phyloP scores from a whole-genome alignment of 2,888 invertebrate species.

The Rhyacophila evoluta region DNA sequence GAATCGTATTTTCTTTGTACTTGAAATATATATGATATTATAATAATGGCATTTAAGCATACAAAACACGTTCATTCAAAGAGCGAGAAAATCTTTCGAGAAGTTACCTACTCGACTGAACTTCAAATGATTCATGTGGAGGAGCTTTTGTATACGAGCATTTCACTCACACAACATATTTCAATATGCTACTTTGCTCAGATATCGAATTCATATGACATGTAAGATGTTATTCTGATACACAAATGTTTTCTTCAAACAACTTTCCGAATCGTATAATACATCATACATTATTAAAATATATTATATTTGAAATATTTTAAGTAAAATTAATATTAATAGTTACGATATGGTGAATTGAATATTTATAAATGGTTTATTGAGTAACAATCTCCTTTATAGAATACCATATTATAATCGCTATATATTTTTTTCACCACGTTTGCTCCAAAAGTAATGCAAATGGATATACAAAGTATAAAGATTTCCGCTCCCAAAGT shows the following conservation, averaged over 20 bases:
- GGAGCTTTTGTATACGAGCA: neutral
- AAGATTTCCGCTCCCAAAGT: too few relatives aligned
- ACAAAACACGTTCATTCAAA: neutral
- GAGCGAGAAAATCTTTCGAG: neutral
- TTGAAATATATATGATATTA: neutral
- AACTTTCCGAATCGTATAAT: neutral
- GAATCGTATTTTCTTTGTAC: neutral
- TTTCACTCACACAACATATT: slow-evolving; percentile 3
- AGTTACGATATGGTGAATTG: too few relatives aligned
- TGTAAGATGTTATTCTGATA: neutral
- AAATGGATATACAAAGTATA: too few relatives aligned
- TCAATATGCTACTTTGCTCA: neutral
- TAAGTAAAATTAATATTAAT: too few relatives aligned
- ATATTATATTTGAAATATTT: neutral
- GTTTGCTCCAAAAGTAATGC: too few relatives aligned
- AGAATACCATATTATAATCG: too few relatives aligned
- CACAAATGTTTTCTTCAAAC: neutral
- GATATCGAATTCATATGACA: neutral
- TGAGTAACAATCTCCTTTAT: too few relatives aligned
- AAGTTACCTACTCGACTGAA: slow-evolving; percentile 4
- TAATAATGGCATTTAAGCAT: neutral
- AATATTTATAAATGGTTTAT: too few relatives aligned
- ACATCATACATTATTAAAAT: neutral
- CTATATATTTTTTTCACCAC: too few relatives aligned
- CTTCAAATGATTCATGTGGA: neutral